Percentiles rank a stretch among this genome's conserved stretches.
Conservation (phyloP, 2,113 vertebrate genomes). For the Rattus norvegicus region GRCr8 NC_086028.1:32341501-32342000, state of each 20-base stretch:
- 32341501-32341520: slow-evolving; percentile 80
- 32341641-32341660: neutral
- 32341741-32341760: neutral
- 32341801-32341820: too few species aligned
- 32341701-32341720: neutral
- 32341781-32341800: neutral
- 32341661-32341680: neutral
- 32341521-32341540: slow-evolving; percentile 45
- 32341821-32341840: slow-evolving; percentile 16
- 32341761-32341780: neutral
- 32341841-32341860: slow-evolving; percentile 27
- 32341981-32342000: neutral
- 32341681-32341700: neutral
- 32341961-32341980: neutral
- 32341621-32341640: neutral
- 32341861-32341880: slow-evolving; percentile 15
- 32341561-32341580: slow-evolving; percentile 61
- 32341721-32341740: neutral
- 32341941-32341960: slow-evolving; percentile 1
- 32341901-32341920: slow-evolving; percentile 35
- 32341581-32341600: slow-evolving; percentile 40
- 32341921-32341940: slow-evolving; percentile 61
- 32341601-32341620: neutral
- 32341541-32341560: slow-evolving; percentile 74
- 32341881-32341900: neutral